Conservation (phyloP, 2,113 vertebrate genomes). For the Argyrosomus japonicus region DNA sequence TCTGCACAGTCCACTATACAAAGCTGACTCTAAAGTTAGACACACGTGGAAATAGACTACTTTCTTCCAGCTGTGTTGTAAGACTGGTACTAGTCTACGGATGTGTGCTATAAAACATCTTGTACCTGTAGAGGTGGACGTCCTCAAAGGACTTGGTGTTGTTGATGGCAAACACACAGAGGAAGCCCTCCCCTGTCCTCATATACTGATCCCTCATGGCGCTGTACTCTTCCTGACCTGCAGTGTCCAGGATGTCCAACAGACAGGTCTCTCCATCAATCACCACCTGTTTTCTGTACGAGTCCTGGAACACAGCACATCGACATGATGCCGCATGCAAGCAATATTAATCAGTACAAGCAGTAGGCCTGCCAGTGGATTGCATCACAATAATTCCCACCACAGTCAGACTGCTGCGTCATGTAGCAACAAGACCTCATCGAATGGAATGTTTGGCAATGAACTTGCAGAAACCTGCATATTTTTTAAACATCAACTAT, state of each 20-base stretch:
- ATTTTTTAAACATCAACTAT: neutral
- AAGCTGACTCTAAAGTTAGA: neutral
- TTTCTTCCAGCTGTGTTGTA: slow-evolving; percentile 4
- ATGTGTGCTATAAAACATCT: neutral
- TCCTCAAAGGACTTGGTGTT: slow-evolving; percentile 89
- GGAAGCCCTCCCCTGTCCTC: slow-evolving; percentile 90
- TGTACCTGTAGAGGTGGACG: slow-evolving; percentile 88
- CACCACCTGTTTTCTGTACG: slow-evolving; percentile 87
- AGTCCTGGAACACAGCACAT: slow-evolving; percentile 73
- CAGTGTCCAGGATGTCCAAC: slow-evolving; percentile 87
- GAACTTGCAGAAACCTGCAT: slow-evolving; percentile 10
- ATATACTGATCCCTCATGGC: slow-evolving; percentile 91
- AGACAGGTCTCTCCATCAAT: slow-evolving; percentile 87
- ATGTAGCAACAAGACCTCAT: slow-evolving; percentile 33
- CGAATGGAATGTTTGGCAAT: neutral
- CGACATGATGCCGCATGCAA: too few relatives aligned
- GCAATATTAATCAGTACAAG: neutral
- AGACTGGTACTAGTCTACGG: neutral
- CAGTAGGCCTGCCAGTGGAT: neutral
- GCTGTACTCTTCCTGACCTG: slow-evolving; percentile 88
- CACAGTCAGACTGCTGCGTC: neutral
- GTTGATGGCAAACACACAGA: slow-evolving; percentile 92
- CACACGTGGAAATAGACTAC: neutral
- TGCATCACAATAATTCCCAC: neutral
- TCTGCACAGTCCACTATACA: neutral